Evolutionary conservation across 2,888 invertebrate species (phyloP), one percentile per base, ranked within the genome.

Genomic region (Seladonia tumulorum): DNA sequence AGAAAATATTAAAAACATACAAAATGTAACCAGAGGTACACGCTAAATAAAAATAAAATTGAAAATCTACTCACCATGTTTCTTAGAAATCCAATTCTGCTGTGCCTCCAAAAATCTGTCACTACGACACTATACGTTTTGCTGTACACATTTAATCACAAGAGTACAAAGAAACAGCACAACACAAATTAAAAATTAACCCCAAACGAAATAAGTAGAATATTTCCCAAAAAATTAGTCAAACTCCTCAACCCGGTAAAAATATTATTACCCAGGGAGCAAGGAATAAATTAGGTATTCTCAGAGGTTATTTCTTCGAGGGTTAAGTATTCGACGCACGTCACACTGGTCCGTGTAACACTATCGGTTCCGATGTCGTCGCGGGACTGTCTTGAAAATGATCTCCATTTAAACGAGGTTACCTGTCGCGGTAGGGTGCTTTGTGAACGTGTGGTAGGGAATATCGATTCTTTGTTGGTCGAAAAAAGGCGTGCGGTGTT

Each of bases 341-440:
- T 63, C 63, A 29, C 7, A 63, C 16, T 29, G 16, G 63, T 63
- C 16, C 16, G 29, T 8, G 29, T 63, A 63, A 63, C 29, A 2
- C 29, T 63, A 63, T 63, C 63, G 63, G 63, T 63, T 63, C 29
- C 29, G 29, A 63, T 63, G 63, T 63, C 63, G 29, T 49, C 45
- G 29, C 47, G 72, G 25, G 29, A 18, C 47, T 72, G 25, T 29
- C 49, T 73, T 12, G 18, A 25, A 49, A 73, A 73, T 73, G 29
- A 49, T 29, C 49, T 49, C 18, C 72, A 49, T 49, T 18, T 25
- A 49, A 49, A 49, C 29, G 49, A 73, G 35, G 29, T 63, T 29
- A 29, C 63, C 29, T 63, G 63, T 63, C 63, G 29, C 63, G 63
- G 63, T 63, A 29, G 63, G 63, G 25, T 29, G 63, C 63, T 25